These are phyloP conservation scores for Lasiurus borealis DNA, from an alignment of 2,113 vertebrate genomes.

Conservation along the genomic window DNA sequence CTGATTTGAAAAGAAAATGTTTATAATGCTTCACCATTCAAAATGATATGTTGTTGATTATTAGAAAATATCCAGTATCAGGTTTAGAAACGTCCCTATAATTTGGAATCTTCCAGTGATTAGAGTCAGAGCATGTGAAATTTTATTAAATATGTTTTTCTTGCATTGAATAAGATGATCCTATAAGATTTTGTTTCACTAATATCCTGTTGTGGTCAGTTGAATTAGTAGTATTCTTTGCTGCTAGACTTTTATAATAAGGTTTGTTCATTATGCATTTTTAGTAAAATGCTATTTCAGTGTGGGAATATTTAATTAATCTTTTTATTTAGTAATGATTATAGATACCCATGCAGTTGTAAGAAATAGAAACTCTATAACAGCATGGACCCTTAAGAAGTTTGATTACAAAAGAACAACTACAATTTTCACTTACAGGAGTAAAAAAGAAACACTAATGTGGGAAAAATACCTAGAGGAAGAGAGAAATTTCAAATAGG, in stretches of 20 bases:
- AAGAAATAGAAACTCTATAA: not conserved
- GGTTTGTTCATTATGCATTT: not conserved
- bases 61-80: not conserved
- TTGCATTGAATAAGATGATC: not conserved
- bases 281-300: not conserved
- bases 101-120: not conserved
- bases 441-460: not conserved
- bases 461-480: not conserved
- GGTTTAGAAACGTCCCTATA: not conserved
- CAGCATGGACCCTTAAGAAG: not conserved
- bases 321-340: not conserved
- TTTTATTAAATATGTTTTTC: not conserved
- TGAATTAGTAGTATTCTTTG: not conserved
- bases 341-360: not conserved
- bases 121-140: not conserved
- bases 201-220: not conserved
- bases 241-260: not conserved
- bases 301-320: not conserved
- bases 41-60: not conserved
- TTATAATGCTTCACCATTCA: not conserved
- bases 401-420: not conserved
- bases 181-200: not conserved
- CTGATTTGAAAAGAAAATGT: conserved; percentile 1
- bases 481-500: not conserved
- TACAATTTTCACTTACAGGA: not conserved